These are phyloP conservation scores for Tribolium madens DNA, from an alignment of 1,140 invertebrate species.

Conservation along the genomic window DNA sequence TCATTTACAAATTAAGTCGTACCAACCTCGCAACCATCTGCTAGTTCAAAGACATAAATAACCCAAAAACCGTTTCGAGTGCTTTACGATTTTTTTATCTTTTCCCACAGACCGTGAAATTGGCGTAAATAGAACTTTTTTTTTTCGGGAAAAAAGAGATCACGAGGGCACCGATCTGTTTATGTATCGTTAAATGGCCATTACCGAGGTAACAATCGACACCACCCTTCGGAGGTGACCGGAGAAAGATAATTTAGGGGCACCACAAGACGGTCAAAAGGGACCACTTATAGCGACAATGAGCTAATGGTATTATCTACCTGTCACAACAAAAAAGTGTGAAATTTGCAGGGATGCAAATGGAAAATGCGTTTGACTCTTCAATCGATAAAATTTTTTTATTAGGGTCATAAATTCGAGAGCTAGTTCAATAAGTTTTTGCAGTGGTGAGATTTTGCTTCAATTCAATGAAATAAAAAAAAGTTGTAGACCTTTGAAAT, in stretches of 20 bases:
- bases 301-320: slow-evolving; percentile 28
- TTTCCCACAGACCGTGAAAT: slow-evolving; percentile 36
- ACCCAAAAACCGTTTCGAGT: not conserved
- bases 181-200: slow-evolving; percentile 31
- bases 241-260: slow-evolving; percentile 27
- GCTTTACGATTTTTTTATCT: slow-evolving; percentile 20
- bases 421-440: no score
- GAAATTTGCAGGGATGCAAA: slow-evolving; percentile 3
- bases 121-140: not conserved
- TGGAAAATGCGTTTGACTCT: not conserved
- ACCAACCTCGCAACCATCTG: not conserved
- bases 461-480: no score
- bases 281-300: slow-evolving; percentile 24
- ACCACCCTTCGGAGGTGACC: slow-evolving; percentile 32
- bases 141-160: not conserved
- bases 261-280: slow-evolving; percentile 31
- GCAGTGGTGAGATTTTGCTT: no score
- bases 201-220: slow-evolving; percentile 13
- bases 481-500: no score
- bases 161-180: not conserved
- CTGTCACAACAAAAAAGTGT: slow-evolving; percentile 38
- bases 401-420: no score
- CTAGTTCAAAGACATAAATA: not conserved
- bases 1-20: not conserved
- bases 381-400: no score